These are phyloP conservation scores for Pterostichus niger DNA, from an alignment of 2,888 invertebrate genomes.

Conservation along the genomic window DNA sequence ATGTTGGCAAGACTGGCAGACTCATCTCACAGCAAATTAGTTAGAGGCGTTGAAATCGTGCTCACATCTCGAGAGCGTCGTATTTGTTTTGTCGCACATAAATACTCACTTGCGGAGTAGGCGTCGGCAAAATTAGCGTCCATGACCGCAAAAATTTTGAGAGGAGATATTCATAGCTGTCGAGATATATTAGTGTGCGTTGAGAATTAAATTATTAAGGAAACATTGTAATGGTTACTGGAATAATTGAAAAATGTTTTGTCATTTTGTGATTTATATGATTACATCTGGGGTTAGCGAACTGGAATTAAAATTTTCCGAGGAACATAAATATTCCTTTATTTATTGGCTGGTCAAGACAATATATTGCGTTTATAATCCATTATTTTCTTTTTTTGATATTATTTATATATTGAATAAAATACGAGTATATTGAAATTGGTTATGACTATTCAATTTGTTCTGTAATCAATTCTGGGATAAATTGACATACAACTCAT, in stretches of 20 bases:
- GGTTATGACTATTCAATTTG: no score
- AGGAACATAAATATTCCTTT: slow-evolving; percentile 13
- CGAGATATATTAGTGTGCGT: slow-evolving; percentile 20
- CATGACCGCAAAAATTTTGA: slow-evolving; percentile 20
- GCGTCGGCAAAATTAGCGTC: slow-evolving; percentile 16
- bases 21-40: slow-evolving; percentile 57
- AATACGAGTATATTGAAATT: no score
- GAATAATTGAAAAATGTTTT: slow-evolving; percentile 40
- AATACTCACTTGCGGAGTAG: slow-evolving; percentile 21
- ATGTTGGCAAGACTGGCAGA: slow-evolving; percentile 42
- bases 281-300: background rate
- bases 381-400: no score
- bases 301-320: background rate
- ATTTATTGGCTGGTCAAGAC: slow-evolving; percentile 15
- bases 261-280: slow-evolving; percentile 33
- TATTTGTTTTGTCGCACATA: slow-evolving; percentile 33
- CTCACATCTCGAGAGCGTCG: slow-evolving; percentile 8
- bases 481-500: no score
- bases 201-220: slow-evolving; percentile 15
- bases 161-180: slow-evolving; percentile 18
- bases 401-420: no score
- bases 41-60: slow-evolving; percentile 45
- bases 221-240: slow-evolving; percentile 4
- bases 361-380: background rate
- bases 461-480: no score